Evolutionary conservation across 2,797 vertebrate species (phyloP), one percentile per base, ranked within the genome.

Genomic region (Oreochromis mossambicus): DNA sequence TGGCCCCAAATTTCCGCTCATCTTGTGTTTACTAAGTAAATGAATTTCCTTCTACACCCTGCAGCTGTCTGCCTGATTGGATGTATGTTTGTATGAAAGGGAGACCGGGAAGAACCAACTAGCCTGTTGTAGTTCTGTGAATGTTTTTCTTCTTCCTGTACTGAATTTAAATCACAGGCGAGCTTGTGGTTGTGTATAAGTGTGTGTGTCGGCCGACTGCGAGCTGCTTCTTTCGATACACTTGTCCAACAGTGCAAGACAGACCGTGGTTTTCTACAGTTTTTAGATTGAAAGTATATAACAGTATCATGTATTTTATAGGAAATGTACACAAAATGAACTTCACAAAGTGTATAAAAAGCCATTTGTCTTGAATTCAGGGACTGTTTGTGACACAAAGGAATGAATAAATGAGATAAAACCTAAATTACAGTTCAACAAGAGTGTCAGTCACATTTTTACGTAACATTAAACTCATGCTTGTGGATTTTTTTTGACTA

Each of bases 311-410:
- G 87, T 90, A 85, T 94, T 94, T 93, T 95, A 83, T 91, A 94
- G 87, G 86, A 92, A 91, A 89, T 81, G 29, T 85, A 85, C 80
- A 93, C 83, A 89, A 87, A 89, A 84, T 79, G 75, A 85, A 81
- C 80, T 91, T 91, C 88, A 88, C 84, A 76, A 92, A 90, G 70
- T 92, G 86, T 95, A 90, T 88, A 85, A 92, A 90, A 94, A 94
- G 92, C 91, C 86, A 91, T 95, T 95, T 95, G 93, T 95, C 89
- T 95, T 93, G 87, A 95, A 92, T 96, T 96, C 94, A 96, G 96
- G 94, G 94, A 96, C 89, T 91, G 86, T 93, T 93, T 96, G 94
- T 95, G 94, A 94, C 94, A 93, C 92, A 92, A 91, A 91, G 78
- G 92, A 95, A 94, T 93, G 87, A 95, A 91, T 93, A 92, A 95